Conservation (phyloP, 2,797 vertebrate genomes). For the Oreonectes daqikongensis region DNA sequence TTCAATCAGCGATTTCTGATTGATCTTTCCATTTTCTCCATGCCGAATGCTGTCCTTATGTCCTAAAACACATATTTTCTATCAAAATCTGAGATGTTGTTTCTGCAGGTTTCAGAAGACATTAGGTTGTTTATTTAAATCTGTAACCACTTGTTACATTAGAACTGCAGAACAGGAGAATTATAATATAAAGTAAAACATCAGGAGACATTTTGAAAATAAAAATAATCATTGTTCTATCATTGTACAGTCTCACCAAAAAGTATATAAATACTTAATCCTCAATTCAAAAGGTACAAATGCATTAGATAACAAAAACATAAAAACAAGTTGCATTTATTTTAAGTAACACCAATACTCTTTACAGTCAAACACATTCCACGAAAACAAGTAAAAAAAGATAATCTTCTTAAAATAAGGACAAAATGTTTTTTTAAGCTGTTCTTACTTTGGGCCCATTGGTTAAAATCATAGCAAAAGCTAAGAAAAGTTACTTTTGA, state of each 20-base stretch:
- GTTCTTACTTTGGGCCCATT: too few relatives aligned
- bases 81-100: too few relatives aligned
- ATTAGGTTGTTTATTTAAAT: slow-evolving; percentile 13
- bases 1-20: too few relatives aligned
- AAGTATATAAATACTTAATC: not conserved
- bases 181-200: not conserved
- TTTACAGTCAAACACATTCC: not conserved
- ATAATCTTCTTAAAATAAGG: not conserved
- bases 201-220: too few relatives aligned
- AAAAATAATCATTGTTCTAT: too few relatives aligned
- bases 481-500: not conserved
- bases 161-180: not conserved
- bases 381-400: not conserved
- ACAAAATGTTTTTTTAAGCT: not conserved
- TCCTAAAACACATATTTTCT: too few relatives aligned
- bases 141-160: not conserved
- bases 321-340: too few relatives aligned
- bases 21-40: too few relatives aligned
- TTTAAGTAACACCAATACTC: too few relatives aligned
- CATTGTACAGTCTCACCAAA: not conserved
- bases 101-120: too few relatives aligned
- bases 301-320: not conserved
- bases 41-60: too few relatives aligned
- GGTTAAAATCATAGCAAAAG: not conserved
- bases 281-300: not conserved